These are phyloP conservation scores for Rutilus rutilus DNA, from an alignment of 2,113 vertebrate genomes.

Conservation along the genomic window DNA sequence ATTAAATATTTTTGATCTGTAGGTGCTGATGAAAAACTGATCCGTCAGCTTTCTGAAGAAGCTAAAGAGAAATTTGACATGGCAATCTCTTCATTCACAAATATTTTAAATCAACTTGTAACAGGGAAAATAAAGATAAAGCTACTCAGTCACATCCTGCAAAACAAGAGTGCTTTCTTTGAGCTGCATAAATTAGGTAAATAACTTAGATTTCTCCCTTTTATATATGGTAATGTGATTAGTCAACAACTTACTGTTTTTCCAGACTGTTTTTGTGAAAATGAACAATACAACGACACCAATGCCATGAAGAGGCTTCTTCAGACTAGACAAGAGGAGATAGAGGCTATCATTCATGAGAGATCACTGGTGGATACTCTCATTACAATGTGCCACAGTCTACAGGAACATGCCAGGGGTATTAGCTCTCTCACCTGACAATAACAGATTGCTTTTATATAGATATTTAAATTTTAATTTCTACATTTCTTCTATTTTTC, in stretches of 20 bases:
- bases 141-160: conserved; percentile 75
- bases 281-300: conserved; percentile 60
- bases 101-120: conserved; percentile 59
- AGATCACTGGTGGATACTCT: conserved; percentile 74
- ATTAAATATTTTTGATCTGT: neutral
- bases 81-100: conserved; percentile 71
- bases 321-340: conserved; percentile 68
- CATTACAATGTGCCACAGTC: conserved; percentile 78
- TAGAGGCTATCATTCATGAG: conserved; percentile 69
- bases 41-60: conserved; percentile 72
- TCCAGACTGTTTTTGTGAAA: conserved; percentile 72
- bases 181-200: conserved; percentile 81
- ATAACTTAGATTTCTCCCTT: neutral
- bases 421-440: neutral
- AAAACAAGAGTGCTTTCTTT: conserved; percentile 64
- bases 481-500: neutral
- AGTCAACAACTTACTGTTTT: neutral
- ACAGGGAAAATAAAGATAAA: conserved; percentile 70
- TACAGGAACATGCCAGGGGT: conserved; percentile 80
- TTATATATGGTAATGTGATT: neutral
- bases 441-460: neutral
- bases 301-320: conserved; percentile 71
- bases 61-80: conserved; percentile 70
- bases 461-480: neutral
- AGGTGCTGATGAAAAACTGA: conserved; percentile 70